Evolutionary conservation across 2,888 invertebrate genomes (phyloP).

Genomic region (Eubasilissa splendida): DNA sequence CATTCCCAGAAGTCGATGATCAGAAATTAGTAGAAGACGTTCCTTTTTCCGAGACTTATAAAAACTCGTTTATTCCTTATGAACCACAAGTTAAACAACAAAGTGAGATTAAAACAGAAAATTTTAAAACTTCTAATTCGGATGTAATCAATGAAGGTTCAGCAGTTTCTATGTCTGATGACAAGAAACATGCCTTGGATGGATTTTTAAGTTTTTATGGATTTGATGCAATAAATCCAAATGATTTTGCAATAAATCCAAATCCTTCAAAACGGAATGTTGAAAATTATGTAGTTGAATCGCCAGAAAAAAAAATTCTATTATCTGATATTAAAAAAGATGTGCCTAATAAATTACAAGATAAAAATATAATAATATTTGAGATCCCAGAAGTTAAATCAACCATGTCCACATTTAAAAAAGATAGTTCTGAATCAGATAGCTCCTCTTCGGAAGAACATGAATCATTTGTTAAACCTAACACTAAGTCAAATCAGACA

Average conservation of each 20-base stretch:
- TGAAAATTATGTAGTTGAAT: not conserved
- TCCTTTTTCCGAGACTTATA: not conserved
- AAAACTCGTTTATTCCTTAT: conserved; percentile 11
- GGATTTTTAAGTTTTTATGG: conserved; percentile 68
- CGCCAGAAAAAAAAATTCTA: not conserved
- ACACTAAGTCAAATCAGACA: too few relatives aligned
- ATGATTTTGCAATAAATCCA: not conserved
- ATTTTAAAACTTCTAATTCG: not conserved
- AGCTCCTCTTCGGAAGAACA: conserved; percentile 43
- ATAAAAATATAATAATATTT: too few relatives aligned
- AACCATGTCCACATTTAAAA: not conserved
- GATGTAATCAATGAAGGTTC: conserved; percentile 34
- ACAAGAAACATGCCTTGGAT: conserved; percentile 68
- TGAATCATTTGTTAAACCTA: not conserved
- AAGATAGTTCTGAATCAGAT: conserved; percentile 42
- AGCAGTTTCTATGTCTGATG: conserved; percentile 61
- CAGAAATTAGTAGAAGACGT: conserved; percentile 4
- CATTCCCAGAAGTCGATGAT: conserved; percentile 19
- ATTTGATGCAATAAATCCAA: conserved; percentile 46
- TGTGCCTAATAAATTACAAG: too few relatives aligned
- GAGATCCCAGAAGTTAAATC: too few relatives aligned
- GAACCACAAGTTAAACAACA: conserved; percentile 16
- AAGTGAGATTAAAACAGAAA: conserved; percentile 16
- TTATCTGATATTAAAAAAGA: not conserved
- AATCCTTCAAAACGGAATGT: conserved; percentile 11